Percentiles rank a stretch among this genome's conserved stretches.
These are phyloP conservation scores for Glossophaga mutica DNA, from an alignment of 2,797 vertebrate genomes.

Conservation along the genomic window DNA sequence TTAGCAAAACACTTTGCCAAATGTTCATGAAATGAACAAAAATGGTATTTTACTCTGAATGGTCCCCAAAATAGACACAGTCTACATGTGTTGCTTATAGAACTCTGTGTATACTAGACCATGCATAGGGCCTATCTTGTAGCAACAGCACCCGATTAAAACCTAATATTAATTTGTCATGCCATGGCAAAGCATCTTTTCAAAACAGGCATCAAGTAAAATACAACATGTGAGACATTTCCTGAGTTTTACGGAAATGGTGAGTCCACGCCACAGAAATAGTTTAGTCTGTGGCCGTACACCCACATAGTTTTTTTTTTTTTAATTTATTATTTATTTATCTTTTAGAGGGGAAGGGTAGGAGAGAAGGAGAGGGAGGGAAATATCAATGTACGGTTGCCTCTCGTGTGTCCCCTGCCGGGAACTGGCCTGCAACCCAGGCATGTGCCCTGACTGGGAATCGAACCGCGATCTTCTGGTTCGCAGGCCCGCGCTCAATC, in stretches of 20 bases:
- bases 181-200: not conserved
- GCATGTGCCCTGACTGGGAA: too few species aligned
- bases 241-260: not conserved
- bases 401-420: too few species aligned
- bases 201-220: not conserved
- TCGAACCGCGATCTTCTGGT: too few species aligned
- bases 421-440: too few species aligned
- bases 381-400: too few species aligned
- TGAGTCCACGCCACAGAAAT: not conserved
- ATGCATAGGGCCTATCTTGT: not conserved
- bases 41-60: conserved; percentile 2
- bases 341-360: too few species aligned
- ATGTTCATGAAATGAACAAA: not conserved
- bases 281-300: not conserved
- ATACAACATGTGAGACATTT: not conserved
- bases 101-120: not conserved
- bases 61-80: not conserved
- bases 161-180: not conserved
- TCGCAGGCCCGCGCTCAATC: too few species aligned
- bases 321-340: too few species aligned
- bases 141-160: not conserved
- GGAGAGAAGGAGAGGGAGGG: too few species aligned
- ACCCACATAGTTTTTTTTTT: too few species aligned
- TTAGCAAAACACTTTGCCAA: not conserved
- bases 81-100: not conserved